phyloP scores from a whole-genome alignment of 2,797 vertebrate species.

The Trachurus trachurus region DNA sequence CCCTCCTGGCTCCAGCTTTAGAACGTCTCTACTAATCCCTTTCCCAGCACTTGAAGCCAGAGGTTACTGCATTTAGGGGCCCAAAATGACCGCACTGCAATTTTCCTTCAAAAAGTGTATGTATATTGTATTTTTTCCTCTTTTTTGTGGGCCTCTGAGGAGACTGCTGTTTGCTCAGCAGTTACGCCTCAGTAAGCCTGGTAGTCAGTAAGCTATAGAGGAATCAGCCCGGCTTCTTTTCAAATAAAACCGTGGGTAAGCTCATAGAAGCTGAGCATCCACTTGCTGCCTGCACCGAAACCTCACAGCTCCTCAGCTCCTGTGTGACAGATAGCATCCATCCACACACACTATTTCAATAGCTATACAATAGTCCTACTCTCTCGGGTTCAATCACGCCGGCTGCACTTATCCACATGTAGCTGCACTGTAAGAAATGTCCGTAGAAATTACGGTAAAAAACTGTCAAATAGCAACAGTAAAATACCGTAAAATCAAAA shows the following conservation, averaged over 20 bases:
- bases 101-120: background rate
- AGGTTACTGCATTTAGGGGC: background rate
- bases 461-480: too few species aligned
- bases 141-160: background rate
- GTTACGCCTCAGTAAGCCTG: conserved; percentile 1
- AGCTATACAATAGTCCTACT: conserved; percentile 32
- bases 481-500: too few species aligned
- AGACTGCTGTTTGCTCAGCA: conserved; percentile 5
- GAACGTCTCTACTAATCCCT: background rate
- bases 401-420: conserved; percentile 51
- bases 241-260: conserved; percentile 7
- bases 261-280: conserved; percentile 4
- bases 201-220: background rate
- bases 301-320: conserved; percentile 12
- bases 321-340: conserved; percentile 38
- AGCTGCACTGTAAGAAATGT: too few species aligned
- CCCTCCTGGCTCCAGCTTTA: background rate
- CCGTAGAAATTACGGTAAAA: too few species aligned
- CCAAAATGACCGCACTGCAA: background rate
- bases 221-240: background rate
- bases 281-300: conserved; percentile 25
- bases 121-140: background rate
- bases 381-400: conserved; percentile 47
- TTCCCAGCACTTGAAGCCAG: background rate
- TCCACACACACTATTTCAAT: conserved; percentile 36